Evolutionary conservation across 2,888 invertebrate species (phyloP).

Genomic region (Miltochrista miniata): DNA sequence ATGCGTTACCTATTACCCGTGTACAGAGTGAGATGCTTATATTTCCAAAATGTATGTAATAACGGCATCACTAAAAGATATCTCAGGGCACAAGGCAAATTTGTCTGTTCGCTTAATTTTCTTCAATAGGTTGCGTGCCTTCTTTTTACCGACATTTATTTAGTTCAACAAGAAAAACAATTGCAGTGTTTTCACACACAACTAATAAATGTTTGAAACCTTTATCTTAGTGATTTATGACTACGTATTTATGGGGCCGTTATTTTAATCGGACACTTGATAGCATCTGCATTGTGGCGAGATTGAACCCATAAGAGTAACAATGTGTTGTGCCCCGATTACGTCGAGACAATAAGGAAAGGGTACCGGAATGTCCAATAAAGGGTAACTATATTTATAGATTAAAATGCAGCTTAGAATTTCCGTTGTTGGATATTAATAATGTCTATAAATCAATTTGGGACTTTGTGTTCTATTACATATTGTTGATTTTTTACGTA

Average conservation of each 20-base stretch:
- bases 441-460: too few relatives aligned
- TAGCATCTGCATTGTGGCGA: conserved; percentile 15
- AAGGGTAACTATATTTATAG: not conserved
- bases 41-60: too few relatives aligned
- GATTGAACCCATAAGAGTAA: conserved; percentile 3
- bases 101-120: too few relatives aligned
- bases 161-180: not conserved
- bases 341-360: conserved; percentile 3
- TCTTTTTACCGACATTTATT: not conserved
- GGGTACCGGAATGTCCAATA: not conserved
- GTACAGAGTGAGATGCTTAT: too few relatives aligned
- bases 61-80: too few relatives aligned
- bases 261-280: conserved; percentile 24
- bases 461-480: too few relatives aligned
- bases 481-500: too few relatives aligned
- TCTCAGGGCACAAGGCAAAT: too few relatives aligned
- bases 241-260: conserved; percentile 22
- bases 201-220: conserved; percentile 2
- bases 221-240: conserved; percentile 15
- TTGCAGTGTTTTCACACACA: not conserved
- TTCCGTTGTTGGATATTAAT: not conserved
- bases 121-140: not conserved
- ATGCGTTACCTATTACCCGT: too few relatives aligned
- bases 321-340: conserved; percentile 1
- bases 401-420: not conserved